Base-by-base conservation (phyloP, 2,888 invertebrate species). In the Lepidocyrtoides sp. region DNA sequence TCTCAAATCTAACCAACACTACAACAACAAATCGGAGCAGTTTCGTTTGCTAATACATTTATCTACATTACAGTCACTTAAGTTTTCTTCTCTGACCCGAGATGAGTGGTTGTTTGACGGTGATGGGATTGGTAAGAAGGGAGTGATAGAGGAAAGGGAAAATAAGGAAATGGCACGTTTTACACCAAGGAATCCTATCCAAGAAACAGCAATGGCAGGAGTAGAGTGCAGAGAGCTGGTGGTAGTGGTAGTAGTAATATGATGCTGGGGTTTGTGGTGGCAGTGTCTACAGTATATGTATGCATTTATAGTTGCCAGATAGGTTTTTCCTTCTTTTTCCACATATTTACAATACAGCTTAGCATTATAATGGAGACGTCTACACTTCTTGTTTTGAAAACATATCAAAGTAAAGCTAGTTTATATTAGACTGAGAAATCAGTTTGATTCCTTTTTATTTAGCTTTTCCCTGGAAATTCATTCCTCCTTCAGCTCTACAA, bases 91-190 rank as follows among this genome's bases (percentile, higher is more conserved):
- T 17, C 54, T 20, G 36, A 79, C 79, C 29, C n/a, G 26, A 48
- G 75, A 75, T 75, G 75, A 75, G 75, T 48, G 48, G 75, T 48
- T 69, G 69, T 36, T 69, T 69, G 36, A 75, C 75, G 23, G 75
- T 75, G 75, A 69, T 36, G 69, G 69, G 17, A 69, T 20, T n/a
- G 69, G 69, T 8, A n/a, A n/a, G n/a, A 36, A 20, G 69, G 36
- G 44, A 75, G 75, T 48, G 75, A 75, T 48, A 48, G 23, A 75
- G 48, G 44, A 1, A 12, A 26, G 48, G 12, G 48, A n/a, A 75
- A 75, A 48, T 44, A 26, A 26, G 26, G 75, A 48, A 75, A 75
- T 23, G 26, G 75, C 75, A 75, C 75, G 75, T 75, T 48, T 72
- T 48, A 48, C 75, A 75, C 75, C 32, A 12, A 75, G 26, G 26